Evolutionary conservation across 2,888 invertebrate genomes (phyloP).

Genomic region (Hyposoter dolosus): DNA sequence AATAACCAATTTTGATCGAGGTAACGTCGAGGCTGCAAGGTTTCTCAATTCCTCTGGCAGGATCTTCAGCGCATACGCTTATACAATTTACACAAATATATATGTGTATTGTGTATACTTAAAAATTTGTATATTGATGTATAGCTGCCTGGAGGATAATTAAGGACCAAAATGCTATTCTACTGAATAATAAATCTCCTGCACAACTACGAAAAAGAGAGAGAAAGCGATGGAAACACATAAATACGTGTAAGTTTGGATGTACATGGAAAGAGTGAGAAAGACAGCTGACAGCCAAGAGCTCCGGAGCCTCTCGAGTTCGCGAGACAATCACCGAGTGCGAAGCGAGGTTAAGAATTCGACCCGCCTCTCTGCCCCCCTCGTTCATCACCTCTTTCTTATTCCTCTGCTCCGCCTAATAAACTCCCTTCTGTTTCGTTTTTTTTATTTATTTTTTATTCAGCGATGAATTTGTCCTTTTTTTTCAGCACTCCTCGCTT

Average conservation of each 20-base stretch:
- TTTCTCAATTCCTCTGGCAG: constrained; percentile 1
- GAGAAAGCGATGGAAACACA: constrained; percentile 10
- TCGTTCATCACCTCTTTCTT: constrained; percentile 2
- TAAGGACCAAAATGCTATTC: constrained; percentile 40
- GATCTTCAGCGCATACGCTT: constrained; percentile 3
- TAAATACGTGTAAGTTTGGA: constrained; percentile 54
- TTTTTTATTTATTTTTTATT: not conserved
- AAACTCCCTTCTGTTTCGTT: constrained; percentile 2
- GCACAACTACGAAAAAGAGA: constrained; percentile 68
- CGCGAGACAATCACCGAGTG: constrained; percentile 58
- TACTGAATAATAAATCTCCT: constrained; percentile 73
- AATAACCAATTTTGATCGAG: constrained; percentile 78
- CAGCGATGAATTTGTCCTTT: constrained; percentile 20
- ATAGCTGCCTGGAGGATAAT: constrained; percentile 28
- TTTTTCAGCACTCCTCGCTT: constrained; percentile 1
- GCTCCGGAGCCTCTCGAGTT: constrained; percentile 26
- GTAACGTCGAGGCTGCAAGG: constrained; percentile 69
- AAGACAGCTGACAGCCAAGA: constrained; percentile 65
- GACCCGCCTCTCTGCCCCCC: constrained; percentile 39
- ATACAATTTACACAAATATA: not conserved
- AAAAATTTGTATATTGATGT: not conserved
- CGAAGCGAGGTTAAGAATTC: constrained; percentile 63
- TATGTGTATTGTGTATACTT: not conserved
- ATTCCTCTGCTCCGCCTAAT: constrained; percentile 26
- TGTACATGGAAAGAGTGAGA: constrained; percentile 50